Percentiles rank a stretch among this genome's conserved stretches.
Evolutionary conservation across 2,888 invertebrate genomes (phyloP).

Genomic region (Andrena flavipes): DNA sequence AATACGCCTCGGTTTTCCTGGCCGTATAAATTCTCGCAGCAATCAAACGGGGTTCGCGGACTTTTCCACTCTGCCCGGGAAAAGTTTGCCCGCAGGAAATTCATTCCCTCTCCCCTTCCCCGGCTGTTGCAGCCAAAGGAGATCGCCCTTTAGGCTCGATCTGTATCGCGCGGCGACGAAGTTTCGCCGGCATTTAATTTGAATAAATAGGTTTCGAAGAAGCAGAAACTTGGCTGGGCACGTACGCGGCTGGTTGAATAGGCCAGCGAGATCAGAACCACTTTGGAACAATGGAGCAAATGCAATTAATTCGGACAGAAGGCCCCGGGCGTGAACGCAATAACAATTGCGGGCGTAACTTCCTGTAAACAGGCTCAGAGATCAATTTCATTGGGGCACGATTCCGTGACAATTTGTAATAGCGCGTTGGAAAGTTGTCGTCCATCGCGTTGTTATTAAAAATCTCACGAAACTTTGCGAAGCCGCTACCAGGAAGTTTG

Average conservation of each 20-base stretch:
- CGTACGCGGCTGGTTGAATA: slow-evolving; percentile 4
- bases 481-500: neutral
- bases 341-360: slow-evolving; percentile 3
- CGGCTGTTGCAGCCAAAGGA: neutral
- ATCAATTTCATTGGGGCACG: neutral
- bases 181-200: slow-evolving; percentile 57
- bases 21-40: slow-evolving; percentile 3
- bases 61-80: neutral
- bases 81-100: neutral
- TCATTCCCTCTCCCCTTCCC: neutral
- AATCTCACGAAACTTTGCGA: slow-evolving; percentile 11
- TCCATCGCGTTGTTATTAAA: slow-evolving; percentile 9
- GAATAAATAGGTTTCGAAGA: slow-evolving; percentile 60
- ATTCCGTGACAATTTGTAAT: neutral
- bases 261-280: neutral
- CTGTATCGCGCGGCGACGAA: slow-evolving; percentile 31
- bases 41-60: neutral
- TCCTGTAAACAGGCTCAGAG: slow-evolving; percentile 1
- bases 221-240: slow-evolving; percentile 12
- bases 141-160: slow-evolving; percentile 1
- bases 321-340: neutral
- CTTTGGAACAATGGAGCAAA: slow-evolving; percentile 7
- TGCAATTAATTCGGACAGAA: slow-evolving; percentile 25
- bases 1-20: neutral
- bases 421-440: neutral